These are phyloP conservation scores for Nematostella vectensis DNA, from an alignment of 92 coral and sea anemone species.

Conservation along the genomic window DNA sequence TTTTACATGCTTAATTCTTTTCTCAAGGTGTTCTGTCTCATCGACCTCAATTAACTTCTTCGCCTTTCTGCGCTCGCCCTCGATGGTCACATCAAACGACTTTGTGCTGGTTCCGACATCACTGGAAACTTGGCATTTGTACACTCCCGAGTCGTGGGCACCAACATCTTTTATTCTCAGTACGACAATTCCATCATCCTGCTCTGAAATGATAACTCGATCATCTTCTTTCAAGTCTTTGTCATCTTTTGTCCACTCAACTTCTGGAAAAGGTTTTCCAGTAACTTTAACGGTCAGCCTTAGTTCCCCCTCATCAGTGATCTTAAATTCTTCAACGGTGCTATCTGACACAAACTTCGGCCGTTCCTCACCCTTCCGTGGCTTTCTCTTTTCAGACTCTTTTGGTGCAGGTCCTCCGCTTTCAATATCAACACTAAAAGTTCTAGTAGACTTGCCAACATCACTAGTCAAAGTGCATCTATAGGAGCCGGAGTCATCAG, in stretches of 20 bases:
- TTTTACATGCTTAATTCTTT: no score
- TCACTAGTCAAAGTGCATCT: conserved; percentile 59
- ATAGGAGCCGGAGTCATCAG: conserved; percentile 54
- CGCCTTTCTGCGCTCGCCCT: neutral
- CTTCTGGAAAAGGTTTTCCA: conserved; percentile 51
- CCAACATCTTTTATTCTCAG: conserved; percentile 48
- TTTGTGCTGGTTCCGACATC: conserved; percentile 9
- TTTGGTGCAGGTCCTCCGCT: conserved; percentile 34
- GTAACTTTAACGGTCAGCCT: no score
- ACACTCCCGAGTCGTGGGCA: conserved; percentile 44
- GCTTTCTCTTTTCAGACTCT: conserved; percentile 16
- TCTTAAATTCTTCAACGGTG: no score
- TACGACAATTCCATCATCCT: conserved; percentile 28
- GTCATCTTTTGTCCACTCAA: conserved; percentile 50
- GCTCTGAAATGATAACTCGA: conserved; percentile 19
- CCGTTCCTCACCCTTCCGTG: conserved; percentile 20
- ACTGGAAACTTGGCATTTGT: conserved; percentile 52
- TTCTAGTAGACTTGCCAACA: conserved; percentile 38
- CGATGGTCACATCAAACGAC: neutral
- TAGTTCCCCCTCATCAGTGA: no score
- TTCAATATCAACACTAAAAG: conserved; percentile 60
- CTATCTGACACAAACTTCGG: no score
- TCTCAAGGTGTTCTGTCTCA: conserved; percentile 12
- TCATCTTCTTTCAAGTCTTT: conserved; percentile 26
- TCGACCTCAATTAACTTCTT: conserved; percentile 12